Percentiles rank a stretch among this genome's conserved stretches.
Conservation (phyloP, 2,113 vertebrate genomes). For the Sinocyclocheilus maitianheensis region DNA sequence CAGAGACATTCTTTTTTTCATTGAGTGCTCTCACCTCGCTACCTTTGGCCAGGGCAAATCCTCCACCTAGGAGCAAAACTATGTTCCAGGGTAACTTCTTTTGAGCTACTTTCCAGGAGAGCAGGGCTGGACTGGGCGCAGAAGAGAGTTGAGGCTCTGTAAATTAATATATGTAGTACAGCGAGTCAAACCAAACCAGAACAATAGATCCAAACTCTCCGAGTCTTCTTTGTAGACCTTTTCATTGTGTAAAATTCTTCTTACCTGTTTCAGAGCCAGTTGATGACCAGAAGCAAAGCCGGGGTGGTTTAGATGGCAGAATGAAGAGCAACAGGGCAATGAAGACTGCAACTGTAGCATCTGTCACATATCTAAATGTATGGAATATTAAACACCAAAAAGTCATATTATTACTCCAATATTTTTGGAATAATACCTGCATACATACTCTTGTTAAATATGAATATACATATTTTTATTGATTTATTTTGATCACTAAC, state of each 20-base stretch:
- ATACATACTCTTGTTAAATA: too few species aligned
- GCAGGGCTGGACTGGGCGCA: constrained; percentile 70
- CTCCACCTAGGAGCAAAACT: constrained; percentile 94
- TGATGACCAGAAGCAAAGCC: constrained; percentile 69
- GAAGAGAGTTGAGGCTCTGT: constrained; percentile 57
- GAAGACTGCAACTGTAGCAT: constrained; percentile 85
- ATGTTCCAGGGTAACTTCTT: constrained; percentile 93
- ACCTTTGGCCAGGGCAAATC: constrained; percentile 93
- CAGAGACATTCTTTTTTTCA: not conserved
- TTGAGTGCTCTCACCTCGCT: constrained; percentile 81
- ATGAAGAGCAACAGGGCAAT: constrained; percentile 87
- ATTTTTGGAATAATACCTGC: not conserved
- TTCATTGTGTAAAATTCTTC: not conserved
- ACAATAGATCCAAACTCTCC: not conserved
- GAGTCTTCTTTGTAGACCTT: constrained; percentile 10
- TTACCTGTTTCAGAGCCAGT: constrained; percentile 69
- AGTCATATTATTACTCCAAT: not conserved
- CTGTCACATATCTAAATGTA: constrained; percentile 81
- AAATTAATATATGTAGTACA: not conserved
- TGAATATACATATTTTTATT: not conserved
- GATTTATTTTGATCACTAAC: too few species aligned
- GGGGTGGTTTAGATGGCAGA: constrained; percentile 78
- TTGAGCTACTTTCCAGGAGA: constrained; percentile 88
- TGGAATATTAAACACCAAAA: not conserved
- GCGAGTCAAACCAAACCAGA: not conserved